These are phyloP conservation scores for Peromyscus melanophrys DNA, from an alignment of 2,797 vertebrate species.

Conservation along the genomic window DNA sequence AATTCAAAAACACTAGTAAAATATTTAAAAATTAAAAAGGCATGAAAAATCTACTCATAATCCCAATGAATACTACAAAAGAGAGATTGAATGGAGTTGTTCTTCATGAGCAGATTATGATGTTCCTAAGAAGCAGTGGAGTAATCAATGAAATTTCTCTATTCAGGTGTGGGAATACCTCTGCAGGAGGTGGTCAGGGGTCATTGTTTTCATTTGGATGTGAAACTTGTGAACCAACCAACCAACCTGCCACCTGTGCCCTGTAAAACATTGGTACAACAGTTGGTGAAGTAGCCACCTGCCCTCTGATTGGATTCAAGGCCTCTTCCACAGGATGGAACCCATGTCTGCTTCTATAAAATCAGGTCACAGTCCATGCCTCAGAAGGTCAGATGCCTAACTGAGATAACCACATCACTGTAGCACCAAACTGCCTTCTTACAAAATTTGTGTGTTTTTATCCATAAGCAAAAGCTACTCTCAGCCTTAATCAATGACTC, in stretches of 20 bases:
- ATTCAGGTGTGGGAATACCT: background rate
- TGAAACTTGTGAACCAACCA: background rate
- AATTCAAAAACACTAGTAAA: background rate
- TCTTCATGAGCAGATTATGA: background rate
- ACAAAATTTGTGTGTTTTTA: background rate
- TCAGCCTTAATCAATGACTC: background rate
- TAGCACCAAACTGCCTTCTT: background rate
- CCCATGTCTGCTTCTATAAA: background rate
- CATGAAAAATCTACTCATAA: background rate
- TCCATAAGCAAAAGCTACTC: background rate
- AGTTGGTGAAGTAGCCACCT: background rate
- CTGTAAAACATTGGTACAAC: background rate
- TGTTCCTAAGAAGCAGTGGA: no score
- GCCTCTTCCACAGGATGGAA: background rate
- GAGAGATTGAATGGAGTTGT: background rate
- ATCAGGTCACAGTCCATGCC: background rate
- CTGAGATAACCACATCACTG: background rate
- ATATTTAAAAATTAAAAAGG: background rate
- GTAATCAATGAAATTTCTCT: background rate
- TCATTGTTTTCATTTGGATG: background rate
- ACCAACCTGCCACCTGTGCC: background rate
- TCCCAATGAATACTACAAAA: background rate
- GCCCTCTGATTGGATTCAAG: background rate
- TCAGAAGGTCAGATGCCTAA: background rate
- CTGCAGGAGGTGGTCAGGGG: background rate